phyloP scores from a whole-genome alignment of 2,888 invertebrate genomes.

The Pollenia griseotomentosa region DNA sequence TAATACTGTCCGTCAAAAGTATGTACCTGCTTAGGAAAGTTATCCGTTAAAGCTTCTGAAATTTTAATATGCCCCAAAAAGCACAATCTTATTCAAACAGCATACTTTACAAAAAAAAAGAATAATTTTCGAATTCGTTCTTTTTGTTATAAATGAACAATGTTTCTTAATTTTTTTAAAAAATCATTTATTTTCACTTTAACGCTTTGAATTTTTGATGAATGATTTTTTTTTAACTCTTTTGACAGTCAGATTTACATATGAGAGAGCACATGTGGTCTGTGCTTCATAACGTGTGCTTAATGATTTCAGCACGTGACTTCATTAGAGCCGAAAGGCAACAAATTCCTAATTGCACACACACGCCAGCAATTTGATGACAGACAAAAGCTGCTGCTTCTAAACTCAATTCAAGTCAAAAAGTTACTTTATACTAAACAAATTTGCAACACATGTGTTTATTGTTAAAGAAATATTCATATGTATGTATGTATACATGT shows the following conservation, averaged over 20 bases:
- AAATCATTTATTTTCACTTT: no score
- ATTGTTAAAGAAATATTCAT: not conserved
- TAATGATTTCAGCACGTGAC: conserved; percentile 64
- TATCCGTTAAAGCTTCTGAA: no score
- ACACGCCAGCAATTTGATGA: conserved; percentile 42
- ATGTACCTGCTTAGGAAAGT: no score
- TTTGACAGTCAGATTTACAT: conserved; percentile 36
- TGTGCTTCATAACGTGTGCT: conserved; percentile 17
- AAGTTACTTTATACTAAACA: conserved; percentile 36
- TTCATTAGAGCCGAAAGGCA: conserved; percentile 48
- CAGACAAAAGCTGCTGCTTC: conserved; percentile 33
- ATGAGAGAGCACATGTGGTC: not conserved
- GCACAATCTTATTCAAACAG: no score
- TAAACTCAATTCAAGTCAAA: conserved; percentile 38
- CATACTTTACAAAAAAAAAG: no score
- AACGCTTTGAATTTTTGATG: not conserved
- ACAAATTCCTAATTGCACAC: conserved; percentile 50
- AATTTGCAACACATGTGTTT: conserved; percentile 40
- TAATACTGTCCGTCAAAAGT: no score
- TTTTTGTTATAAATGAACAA: no score
- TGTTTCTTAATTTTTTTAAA: no score
- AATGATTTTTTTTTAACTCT: conserved; percentile 3
- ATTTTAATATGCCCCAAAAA: no score
- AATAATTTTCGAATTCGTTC: no score
- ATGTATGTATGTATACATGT: no score